Evolutionary conservation across 2,797 vertebrate species (phyloP).

Genomic region (Cynodonichthys magdalenae): DNA sequence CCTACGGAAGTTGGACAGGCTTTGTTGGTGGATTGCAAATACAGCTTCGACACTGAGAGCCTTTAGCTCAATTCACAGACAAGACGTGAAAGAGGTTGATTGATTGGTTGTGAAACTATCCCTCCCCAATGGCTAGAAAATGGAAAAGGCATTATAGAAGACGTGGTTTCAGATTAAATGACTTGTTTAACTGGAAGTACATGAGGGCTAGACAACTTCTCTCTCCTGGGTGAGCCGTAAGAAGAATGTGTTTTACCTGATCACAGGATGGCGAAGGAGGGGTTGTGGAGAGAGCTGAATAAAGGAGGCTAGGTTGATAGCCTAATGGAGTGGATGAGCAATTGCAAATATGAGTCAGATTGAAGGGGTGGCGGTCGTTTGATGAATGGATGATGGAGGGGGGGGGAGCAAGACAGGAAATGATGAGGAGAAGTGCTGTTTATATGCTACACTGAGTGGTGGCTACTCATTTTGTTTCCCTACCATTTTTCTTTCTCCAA

Average conservation of each 20-base stretch:
- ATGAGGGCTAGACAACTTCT: constrained; percentile 22
- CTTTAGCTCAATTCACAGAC: constrained; percentile 31
- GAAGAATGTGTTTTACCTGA: constrained; percentile 25
- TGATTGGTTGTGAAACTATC: constrained; percentile 53
- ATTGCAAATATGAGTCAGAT: constrained; percentile 52
- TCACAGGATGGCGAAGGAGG: constrained; percentile 21
- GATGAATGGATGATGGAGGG: constrained; percentile 61
- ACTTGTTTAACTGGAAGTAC: constrained; percentile 40
- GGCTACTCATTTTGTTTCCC: constrained; percentile 53
- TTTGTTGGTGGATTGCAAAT: not conserved
- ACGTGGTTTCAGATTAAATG: constrained; percentile 38
- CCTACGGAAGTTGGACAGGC: not conserved
- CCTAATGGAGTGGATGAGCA: constrained; percentile 71
- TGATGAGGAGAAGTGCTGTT: constrained; percentile 43
- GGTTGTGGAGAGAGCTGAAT: constrained; percentile 10
- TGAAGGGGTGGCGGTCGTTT: constrained; percentile 55
- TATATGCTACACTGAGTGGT: constrained; percentile 49
- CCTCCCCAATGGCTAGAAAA: constrained; percentile 38
- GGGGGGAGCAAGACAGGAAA: constrained; percentile 26
- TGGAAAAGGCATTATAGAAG: constrained; percentile 30
- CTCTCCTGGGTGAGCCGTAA: not conserved
- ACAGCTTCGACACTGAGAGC: not conserved
- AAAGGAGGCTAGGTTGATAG: constrained; percentile 40
- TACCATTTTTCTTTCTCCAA: constrained; percentile 29
- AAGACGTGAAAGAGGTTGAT: constrained; percentile 44